Evolutionary conservation across 2,888 invertebrate genomes (phyloP), one percentile per base, ranked within the genome.

Genomic region (Tetramorium bicarinatum): DNA sequence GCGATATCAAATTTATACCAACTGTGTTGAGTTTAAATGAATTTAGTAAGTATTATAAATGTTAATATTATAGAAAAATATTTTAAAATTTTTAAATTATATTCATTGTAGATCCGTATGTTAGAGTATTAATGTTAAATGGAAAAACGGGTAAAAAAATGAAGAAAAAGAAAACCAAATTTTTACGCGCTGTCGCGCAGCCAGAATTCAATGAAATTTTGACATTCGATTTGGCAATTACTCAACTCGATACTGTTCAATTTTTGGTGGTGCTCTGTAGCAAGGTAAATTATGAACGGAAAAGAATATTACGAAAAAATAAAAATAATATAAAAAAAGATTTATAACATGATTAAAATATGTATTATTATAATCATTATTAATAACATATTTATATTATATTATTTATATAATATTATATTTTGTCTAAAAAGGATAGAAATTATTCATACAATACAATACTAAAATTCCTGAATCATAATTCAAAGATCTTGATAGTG

Each of bases 141-240:
- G 95, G 94, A 9, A 93, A 93, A 85, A 93, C 94, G 0, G 95
- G 95, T 0, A 93, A 95, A 67, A 93, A 95, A 38, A 88, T 95
- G 44, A 95, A 95, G 67, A 95, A 95, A 88, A 95, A 94, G 74
- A 95, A 94, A 88, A 95, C 95, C 0, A 92, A 92, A 79, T 87
- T 90, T 9, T 85, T 94, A 25, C 86, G 84, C 7, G 92, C 92
- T 2, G 91, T 91, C 1, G 87, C 90, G n/a, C 93, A 94, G 18
- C 94, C 95, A 3, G 94, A 95, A 77, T 95, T 95, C 87, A 95
- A 95, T 83, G 95, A 95, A 87, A 95, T 95, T 2, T 88, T 95
- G 15, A 95, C 95, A 2, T 95, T 95, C 87, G 95, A 95, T 86
- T 87, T 95, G 49, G 91, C 93, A 38, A 91, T 90, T 52, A 90